Evolutionary conservation across 2,888 invertebrate genomes (phyloP).

Genomic region (Junonia oenone): DNA sequence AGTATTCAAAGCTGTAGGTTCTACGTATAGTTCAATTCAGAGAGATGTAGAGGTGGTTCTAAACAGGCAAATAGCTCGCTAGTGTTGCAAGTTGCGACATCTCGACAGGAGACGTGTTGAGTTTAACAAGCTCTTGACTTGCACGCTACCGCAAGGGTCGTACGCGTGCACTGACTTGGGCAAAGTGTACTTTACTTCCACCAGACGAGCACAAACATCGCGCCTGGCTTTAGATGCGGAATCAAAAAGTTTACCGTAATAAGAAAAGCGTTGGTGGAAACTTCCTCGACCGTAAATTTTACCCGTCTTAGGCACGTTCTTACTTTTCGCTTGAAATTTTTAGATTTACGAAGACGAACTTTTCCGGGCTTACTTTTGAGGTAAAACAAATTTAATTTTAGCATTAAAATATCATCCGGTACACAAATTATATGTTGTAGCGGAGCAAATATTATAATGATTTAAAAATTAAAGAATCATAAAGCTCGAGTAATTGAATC

Average conservation of each 20-base stretch:
- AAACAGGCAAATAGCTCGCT: conserved; percentile 26
- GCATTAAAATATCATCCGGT: background rate
- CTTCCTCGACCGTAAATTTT: conserved; percentile 17
- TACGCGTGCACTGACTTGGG: conserved; percentile 30
- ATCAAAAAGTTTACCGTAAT: conserved; percentile 28
- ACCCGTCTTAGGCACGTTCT: conserved; percentile 17
- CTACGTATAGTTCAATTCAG: background rate
- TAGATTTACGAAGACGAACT: background rate
- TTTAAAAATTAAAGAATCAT: background rate
- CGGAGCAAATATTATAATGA: background rate
- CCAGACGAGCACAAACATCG: conserved; percentile 35
- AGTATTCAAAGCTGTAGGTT: background rate
- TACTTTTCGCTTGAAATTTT: background rate
- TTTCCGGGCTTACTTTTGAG: background rate
- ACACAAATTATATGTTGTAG: background rate
- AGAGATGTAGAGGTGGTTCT: conserved; percentile 10
- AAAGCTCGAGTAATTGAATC: background rate
- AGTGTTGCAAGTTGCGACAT: conserved; percentile 37
- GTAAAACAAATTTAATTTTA: background rate
- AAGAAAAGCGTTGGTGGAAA: conserved; percentile 22
- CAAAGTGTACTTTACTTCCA: conserved; percentile 34
- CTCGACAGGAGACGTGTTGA: conserved; percentile 63
- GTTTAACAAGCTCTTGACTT: conserved; percentile 60
- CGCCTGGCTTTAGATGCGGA: conserved; percentile 21
- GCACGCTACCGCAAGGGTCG: conserved; percentile 54